Conservation (phyloP, 2,888 invertebrate genomes). For the Spodoptera littoralis region DNA sequence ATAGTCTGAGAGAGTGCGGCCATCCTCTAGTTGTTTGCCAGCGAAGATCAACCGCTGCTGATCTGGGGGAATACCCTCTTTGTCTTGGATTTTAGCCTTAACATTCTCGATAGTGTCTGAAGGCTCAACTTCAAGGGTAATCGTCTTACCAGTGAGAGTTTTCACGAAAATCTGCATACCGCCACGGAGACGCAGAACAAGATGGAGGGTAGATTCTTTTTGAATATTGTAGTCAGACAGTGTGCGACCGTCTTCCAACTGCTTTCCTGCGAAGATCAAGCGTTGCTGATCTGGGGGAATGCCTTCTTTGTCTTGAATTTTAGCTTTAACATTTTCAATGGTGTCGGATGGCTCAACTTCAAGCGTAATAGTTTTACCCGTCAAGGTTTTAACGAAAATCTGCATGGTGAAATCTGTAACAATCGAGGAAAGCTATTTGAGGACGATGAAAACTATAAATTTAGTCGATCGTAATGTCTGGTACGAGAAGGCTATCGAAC, state of each 20-base stretch:
- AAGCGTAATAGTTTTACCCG: constrained; percentile 68
- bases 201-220: constrained; percentile 61
- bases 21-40: constrained; percentile 77
- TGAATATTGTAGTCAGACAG: constrained; percentile 62
- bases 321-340: constrained; percentile 63
- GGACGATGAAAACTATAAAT: constrained; percentile 62
- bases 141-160: constrained; percentile 93
- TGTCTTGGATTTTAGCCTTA: constrained; percentile 79
- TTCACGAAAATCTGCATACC: constrained; percentile 96
- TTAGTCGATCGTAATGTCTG: constrained; percentile 53
- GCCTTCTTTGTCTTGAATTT: constrained; percentile 61
- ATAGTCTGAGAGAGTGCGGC: constrained; percentile 76
- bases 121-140: constrained; percentile 76
- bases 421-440: constrained; percentile 58
- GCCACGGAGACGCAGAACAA: constrained; percentile 59
- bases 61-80: constrained; percentile 79
- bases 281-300: constrained; percentile 65
- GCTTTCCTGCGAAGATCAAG: constrained; percentile 62
- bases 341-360: constrained; percentile 65
- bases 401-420: constrained; percentile 78
- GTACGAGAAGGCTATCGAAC: constrained; percentile 45
- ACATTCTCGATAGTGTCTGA: constrained; percentile 80
- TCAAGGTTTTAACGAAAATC: constrained; percentile 76
- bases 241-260: constrained; percentile 61
- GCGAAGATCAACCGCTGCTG: constrained; percentile 78